Evolutionary conservation across 2,888 invertebrate species (phyloP).

Genomic region (Dasypogon diadema): DNA sequence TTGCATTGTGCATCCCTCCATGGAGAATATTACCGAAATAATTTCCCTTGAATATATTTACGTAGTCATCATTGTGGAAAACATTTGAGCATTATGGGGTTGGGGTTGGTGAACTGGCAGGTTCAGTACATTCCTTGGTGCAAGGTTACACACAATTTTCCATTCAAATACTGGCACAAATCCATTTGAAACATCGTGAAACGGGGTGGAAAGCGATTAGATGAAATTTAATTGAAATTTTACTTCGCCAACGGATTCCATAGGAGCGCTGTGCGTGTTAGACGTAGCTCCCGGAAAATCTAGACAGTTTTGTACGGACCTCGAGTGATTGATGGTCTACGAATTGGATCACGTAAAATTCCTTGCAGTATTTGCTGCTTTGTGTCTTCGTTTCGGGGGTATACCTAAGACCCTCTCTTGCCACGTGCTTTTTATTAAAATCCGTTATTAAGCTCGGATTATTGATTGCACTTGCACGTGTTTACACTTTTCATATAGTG

Average conservation of each 20-base stretch:
- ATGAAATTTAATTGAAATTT: slow-evolving; percentile 52
- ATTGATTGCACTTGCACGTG: slow-evolving; percentile 52
- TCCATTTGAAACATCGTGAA: not conserved
- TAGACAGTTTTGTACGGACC: slow-evolving; percentile 4
- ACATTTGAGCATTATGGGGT: not conserved
- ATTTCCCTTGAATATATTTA: slow-evolving; percentile 42
- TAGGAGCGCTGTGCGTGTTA: slow-evolving; percentile 46
- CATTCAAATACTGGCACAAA: not conserved
- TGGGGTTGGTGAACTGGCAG: not conserved
- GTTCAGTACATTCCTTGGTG: not conserved
- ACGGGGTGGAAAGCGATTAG: slow-evolving; percentile 16
- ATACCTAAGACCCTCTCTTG: not conserved
- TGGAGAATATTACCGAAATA: slow-evolving; percentile 31
- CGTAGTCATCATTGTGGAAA: slow-evolving; percentile 43
- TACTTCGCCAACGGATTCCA: slow-evolving; percentile 23
- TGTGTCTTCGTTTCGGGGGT: not conserved
- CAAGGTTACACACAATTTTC: slow-evolving; percentile 1
- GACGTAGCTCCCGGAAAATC: slow-evolving; percentile 31
- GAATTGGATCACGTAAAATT: slow-evolving; percentile 52
- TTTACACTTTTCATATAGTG: slow-evolving; percentile 40
- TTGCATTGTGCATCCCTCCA: slow-evolving; percentile 3
- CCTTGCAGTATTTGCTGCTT: not conserved
- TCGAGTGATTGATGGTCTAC: slow-evolving; percentile 45
- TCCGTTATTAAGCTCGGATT: slow-evolving; percentile 51
- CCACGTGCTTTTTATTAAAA: slow-evolving; percentile 51